phyloP scores from a whole-genome alignment of 2,113 vertebrate genomes.

The Cervus canadensis region DNA sequence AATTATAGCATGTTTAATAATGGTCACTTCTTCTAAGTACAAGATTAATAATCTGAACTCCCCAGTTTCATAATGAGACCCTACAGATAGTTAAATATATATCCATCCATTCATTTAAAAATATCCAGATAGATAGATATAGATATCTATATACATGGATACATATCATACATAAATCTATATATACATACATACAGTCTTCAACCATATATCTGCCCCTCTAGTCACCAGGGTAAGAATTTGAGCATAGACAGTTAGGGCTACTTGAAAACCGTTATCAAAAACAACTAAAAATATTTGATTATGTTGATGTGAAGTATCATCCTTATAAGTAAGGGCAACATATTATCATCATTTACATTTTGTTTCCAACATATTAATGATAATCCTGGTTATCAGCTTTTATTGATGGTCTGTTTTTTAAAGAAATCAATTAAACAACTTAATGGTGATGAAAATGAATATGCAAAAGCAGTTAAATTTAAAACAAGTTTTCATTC shows the following conservation, averaged over 20 bases:
- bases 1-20: not conserved
- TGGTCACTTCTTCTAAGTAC: not conserved
- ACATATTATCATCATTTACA: not conserved
- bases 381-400: not conserved
- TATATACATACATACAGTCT: not conserved
- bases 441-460: not conserved
- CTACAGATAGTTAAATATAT: not conserved
- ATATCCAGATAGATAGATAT: not conserved
- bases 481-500: slow-evolving; percentile 43
- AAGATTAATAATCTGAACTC: not conserved
- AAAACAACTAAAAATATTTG: not conserved
- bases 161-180: not conserved
- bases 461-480: slow-evolving; percentile 48
- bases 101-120: not conserved
- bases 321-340: not conserved
- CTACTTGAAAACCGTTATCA: not conserved
- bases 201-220: not conserved
- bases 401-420: not conserved
- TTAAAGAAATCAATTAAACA: slow-evolving; percentile 21
- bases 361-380: slow-evolving; percentile 20
- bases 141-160: not conserved
- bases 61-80: not conserved
- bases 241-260: not conserved
- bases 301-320: not conserved
- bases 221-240: not conserved